Base-by-base conservation (phyloP, 1,140 invertebrate species). In the Camponotus pennsylvanicus region DNA sequence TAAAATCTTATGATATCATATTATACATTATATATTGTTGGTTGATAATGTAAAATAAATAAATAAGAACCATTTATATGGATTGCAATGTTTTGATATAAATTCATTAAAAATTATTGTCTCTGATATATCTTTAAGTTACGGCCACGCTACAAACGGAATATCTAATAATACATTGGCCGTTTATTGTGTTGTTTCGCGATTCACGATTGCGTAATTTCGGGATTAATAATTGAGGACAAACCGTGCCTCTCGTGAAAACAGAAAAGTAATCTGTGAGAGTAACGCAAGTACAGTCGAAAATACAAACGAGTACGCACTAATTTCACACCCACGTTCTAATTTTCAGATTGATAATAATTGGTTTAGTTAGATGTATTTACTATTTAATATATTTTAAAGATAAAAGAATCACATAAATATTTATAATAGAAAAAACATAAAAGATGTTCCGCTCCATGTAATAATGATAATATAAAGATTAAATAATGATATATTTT, bases 221-320 rank as follows among this genome's bases (percentile, higher is more conserved):
- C 27, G 32, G 40, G 45, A 83, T 83, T 83, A 73, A 83, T 83
- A 73, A 83, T 52, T 32, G 27, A 71, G 69, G 37, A 61, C 40
- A 59, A 45, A 13, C n/a, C 49, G 42, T 13, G 11, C 8, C 18
- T 69, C 34, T 70, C 37, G 34, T 7, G n/a, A 55, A 73, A 83
- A 73, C 13, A 34, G 18, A 59, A 73, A 27, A 83, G 15, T 11
- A 18, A 49, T 45, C 4, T 15, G 11, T 45, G 18, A 80, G 59
- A 73, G 49, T 52, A 52, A 55, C 32, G 18, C 6, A 11, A 21
- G 3, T 21, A 8, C 32, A 52, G 27, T 59, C 40, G 11, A 73
- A 59, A 82, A 32, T 79, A 67, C 11, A 49, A 11, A 0, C 45
- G 6, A n/a, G 13, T 18, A 55, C 42, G 64, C 37, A 7, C 18